These are phyloP conservation scores for Dromaius novaehollandiae DNA, from an alignment of 2,113 vertebrate genomes.

Conservation along the genomic window DNA sequence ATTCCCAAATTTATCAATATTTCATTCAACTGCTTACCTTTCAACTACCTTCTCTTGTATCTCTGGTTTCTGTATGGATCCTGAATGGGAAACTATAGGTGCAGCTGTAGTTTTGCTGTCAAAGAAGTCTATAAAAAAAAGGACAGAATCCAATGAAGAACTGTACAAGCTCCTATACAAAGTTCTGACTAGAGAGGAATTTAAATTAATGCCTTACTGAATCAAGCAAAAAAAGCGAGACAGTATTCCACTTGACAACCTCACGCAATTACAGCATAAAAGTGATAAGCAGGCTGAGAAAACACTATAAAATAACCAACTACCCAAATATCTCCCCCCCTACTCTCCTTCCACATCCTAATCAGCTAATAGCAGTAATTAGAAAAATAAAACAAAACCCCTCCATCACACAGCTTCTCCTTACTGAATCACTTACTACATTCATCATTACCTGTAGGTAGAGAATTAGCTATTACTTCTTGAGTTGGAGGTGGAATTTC, in stretches of 20 bases:
- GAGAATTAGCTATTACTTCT: constrained; percentile 19
- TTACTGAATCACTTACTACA: neutral
- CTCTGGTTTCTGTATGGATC: constrained; percentile 90
- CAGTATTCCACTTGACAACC: neutral
- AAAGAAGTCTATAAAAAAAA: constrained; percentile 79
- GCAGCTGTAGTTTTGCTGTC: constrained; percentile 79
- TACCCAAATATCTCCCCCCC: neutral
- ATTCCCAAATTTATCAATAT: neutral
- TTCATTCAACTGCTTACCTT: constrained; percentile 65
- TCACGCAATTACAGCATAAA: neutral
- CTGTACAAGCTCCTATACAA: neutral
- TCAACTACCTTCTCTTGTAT: constrained; percentile 79
- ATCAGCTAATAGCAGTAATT: neutral
- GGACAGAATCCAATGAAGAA: neutral
- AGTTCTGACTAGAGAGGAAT: neutral
- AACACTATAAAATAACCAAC: neutral
- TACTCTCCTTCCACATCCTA: neutral
- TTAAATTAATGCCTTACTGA: neutral
- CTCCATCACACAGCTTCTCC: neutral
- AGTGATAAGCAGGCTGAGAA: neutral
- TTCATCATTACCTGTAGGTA: constrained; percentile 64
- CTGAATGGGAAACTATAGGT: constrained; percentile 86
- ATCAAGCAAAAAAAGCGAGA: neutral
- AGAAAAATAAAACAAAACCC: neutral
- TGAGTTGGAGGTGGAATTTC: constrained; percentile 41